Evolutionary conservation across 2,888 invertebrate species (phyloP).

Genomic region (Aleiodes leptofemur): DNA sequence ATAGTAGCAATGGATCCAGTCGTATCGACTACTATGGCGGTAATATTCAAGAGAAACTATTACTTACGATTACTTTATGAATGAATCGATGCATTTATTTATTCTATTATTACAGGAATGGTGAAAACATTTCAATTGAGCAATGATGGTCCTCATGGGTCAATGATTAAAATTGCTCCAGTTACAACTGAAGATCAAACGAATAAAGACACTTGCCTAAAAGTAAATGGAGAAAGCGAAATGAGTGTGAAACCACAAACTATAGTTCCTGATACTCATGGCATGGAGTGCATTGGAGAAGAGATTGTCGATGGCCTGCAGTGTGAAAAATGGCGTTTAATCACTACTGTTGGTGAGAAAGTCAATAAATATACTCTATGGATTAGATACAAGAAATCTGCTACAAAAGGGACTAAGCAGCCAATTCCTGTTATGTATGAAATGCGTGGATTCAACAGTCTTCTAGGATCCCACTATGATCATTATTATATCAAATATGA

Average conservation of each 20-base stretch:
- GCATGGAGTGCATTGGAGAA: slow-evolving; percentile 82
- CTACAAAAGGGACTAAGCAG: slow-evolving; percentile 58
- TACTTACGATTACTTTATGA: slow-evolving; percentile 12
- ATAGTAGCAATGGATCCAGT: slow-evolving; percentile 84
- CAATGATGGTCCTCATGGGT: slow-evolving; percentile 80
- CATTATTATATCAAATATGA: slow-evolving; percentile 93
- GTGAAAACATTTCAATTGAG: slow-evolving; percentile 93
- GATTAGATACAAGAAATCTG: slow-evolving; percentile 82
- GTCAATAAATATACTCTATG: slow-evolving; percentile 93
- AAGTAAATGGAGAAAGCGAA: slow-evolving; percentile 86
- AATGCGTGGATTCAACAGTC: slow-evolving; percentile 94
- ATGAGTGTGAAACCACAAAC: slow-evolving; percentile 82
- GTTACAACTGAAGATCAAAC: slow-evolving; percentile 85
- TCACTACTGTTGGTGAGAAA: slow-evolving; percentile 84
- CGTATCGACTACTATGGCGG: slow-evolving; percentile 96
- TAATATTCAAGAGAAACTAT: slow-evolving; percentile 52
- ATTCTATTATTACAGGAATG: slow-evolving; percentile 78
- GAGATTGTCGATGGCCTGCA: slow-evolving; percentile 84
- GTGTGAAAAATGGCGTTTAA: slow-evolving; percentile 88
- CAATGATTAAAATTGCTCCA: slow-evolving; percentile 89
- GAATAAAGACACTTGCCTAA: slow-evolving; percentile 88
- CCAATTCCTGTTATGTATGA: slow-evolving; percentile 82
- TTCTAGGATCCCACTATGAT: slow-evolving; percentile 97
- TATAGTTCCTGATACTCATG: slow-evolving; percentile 87
- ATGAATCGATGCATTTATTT: slow-evolving; percentile 13